These are phyloP conservation scores for Euthynnus affinis DNA, from an alignment of 2,797 vertebrate genomes.

Conservation along the genomic window DNA sequence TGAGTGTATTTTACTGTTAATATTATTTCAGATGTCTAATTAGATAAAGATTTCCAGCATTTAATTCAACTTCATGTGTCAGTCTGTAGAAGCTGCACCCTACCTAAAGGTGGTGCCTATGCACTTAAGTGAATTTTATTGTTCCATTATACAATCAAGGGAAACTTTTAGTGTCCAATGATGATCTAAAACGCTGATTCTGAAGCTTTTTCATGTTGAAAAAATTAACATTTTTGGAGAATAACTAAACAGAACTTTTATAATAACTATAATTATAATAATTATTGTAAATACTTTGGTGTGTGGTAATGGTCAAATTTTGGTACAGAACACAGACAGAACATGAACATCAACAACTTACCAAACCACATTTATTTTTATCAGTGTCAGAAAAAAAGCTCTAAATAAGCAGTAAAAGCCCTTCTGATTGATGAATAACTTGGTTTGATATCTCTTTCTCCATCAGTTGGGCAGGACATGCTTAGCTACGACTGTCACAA, in stretches of 20 bases:
- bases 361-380: constrained; percentile 26
- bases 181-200: not conserved
- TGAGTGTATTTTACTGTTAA: not conserved
- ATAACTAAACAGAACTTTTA: not conserved
- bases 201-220: not conserved
- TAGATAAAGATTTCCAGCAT: not conserved
- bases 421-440: constrained; percentile 25
- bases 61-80: not conserved
- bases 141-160: too few relatives aligned
- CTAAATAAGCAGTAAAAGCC: constrained; percentile 1
- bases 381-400: constrained; percentile 13
- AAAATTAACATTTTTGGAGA: not conserved
- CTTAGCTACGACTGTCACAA: constrained; percentile 35
- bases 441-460: constrained; percentile 14
- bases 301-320: not conserved
- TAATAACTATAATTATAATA: not conserved
- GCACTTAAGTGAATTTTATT: not conserved
- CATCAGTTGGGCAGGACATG: constrained; percentile 11
- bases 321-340: not conserved
- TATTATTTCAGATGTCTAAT: not conserved
- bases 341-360: not conserved
- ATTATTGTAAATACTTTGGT: too few relatives aligned
- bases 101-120: not conserved
- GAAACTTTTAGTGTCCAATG: not conserved
- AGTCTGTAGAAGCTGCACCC: not conserved